A percentile compares a stretch with the other conserved stretches of the same genome.
Conservation (phyloP, 2,797 vertebrate species). For the Rousettus madagascariensis region DNA sequence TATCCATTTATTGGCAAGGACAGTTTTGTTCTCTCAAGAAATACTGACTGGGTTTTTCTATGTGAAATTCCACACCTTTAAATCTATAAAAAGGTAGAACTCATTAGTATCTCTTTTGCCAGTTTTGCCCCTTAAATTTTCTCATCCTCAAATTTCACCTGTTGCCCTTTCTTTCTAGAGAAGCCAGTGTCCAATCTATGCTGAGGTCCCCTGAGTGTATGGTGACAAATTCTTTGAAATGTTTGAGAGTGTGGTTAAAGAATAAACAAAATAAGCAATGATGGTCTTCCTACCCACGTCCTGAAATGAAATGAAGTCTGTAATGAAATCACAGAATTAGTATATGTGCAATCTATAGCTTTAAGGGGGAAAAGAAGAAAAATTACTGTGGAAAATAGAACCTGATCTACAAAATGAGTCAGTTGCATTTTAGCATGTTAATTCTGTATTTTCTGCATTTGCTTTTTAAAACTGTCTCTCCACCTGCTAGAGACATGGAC, state of each 20-base stretch:
- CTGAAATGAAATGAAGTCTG: slow-evolving; percentile 31
- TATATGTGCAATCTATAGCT: neutral
- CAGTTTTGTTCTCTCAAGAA: neutral
- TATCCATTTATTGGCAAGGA: neutral
- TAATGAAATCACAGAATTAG: slow-evolving; percentile 65
- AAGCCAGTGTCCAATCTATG: neutral
- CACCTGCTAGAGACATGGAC: neutral
- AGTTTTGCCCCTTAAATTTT: neutral
- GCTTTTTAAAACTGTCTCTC: neutral
- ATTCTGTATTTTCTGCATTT: neutral
- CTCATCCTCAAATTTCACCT: neutral
- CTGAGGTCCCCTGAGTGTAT: neutral
- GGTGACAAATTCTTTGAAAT: neutral
- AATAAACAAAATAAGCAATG: neutral
- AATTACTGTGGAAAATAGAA: neutral
- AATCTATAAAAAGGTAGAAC: neutral
- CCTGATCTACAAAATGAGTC: neutral
- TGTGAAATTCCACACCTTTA: neutral
- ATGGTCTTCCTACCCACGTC: neutral
- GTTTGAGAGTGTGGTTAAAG: neutral
- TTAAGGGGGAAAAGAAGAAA: neutral
- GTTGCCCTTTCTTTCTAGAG: neutral
- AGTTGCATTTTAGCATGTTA: neutral
- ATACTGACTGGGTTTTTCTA: neutral
- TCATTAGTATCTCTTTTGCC: neutral